Conservation (phyloP, 2,113 vertebrate genomes). For the Sclerurus mexicanus region DNA sequence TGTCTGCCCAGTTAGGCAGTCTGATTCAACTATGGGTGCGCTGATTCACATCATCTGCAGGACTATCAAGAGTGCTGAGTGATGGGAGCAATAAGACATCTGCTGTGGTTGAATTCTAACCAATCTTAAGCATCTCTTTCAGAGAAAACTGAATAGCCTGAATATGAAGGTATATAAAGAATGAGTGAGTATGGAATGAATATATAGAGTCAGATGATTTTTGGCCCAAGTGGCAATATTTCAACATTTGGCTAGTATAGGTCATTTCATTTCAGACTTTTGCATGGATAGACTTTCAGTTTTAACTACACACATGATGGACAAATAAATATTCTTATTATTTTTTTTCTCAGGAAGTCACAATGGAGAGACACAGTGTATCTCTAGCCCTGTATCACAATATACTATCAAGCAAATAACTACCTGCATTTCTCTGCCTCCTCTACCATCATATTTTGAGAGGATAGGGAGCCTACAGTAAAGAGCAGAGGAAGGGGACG, state of each 20-base stretch:
- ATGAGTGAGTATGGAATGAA: neutral
- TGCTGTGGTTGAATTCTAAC: neutral
- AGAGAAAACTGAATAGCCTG: neutral
- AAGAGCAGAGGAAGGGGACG: neutral
- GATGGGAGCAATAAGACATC: neutral
- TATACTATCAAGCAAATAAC: neutral
- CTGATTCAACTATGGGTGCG: neutral
- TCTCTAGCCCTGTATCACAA: neutral
- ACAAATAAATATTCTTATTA: neutral
- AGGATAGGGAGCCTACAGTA: fast-evolving
- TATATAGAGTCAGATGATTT: neutral
- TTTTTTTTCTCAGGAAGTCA: neutral
- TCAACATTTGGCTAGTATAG: neutral
- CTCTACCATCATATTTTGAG: neutral
- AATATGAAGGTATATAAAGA: neutral
- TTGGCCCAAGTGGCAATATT: neutral
- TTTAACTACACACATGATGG: neutral
- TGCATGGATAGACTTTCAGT: neutral
- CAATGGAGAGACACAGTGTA: neutral
- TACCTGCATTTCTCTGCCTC: neutral
- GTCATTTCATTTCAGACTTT: neutral
- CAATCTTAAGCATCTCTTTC: neutral
- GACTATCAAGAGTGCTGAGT: neutral
- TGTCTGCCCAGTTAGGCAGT: neutral
- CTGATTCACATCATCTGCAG: neutral